A percentile compares a stretch with the other conserved stretches of the same genome.
These are phyloP conservation scores for Lepidocyrtinus sp. DNA, from an alignment of 2,888 invertebrate genomes.

Conservation along the genomic window DNA sequence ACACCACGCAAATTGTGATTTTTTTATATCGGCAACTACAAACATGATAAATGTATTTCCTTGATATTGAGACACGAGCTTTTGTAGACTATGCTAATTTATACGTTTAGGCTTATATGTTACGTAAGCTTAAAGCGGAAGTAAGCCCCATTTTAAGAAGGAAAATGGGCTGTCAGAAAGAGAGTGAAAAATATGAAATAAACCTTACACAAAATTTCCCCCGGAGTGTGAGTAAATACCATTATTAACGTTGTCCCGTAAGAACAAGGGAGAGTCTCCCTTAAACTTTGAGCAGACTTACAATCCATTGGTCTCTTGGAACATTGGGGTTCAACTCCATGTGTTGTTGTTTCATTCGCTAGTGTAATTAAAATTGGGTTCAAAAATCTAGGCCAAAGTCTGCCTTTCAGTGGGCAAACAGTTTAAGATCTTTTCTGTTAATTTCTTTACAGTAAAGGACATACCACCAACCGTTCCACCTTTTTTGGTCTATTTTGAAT, in stretches of 20 bases:
- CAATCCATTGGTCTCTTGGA: no score
- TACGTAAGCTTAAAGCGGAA: slow-evolving; percentile 22
- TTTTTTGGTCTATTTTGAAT: not conserved
- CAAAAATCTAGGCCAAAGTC: not conserved
- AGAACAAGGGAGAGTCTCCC: no score
- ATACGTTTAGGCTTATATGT: not conserved
- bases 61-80: not conserved
- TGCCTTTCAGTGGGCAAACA: not conserved
- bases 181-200: slow-evolving; percentile 39
- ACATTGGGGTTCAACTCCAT: no score
- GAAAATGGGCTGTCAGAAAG: slow-evolving; percentile 40
- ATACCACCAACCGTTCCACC: not conserved
- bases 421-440: not conserved
- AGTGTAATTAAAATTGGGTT: not conserved
- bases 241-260: slow-evolving; percentile 14
- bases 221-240: slow-evolving; percentile 16
- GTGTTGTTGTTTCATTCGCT: no score
- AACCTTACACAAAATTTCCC: slow-evolving; percentile 3
- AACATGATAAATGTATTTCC: slow-evolving; percentile 1
- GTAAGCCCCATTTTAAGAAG: slow-evolving; percentile 30
- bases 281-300: no score
- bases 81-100: not conserved
- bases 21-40: no score
- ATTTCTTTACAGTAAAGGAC: not conserved
- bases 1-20: no score